Evolutionary conservation across 2,797 vertebrate genomes (phyloP).

Genomic region (Adrianichthys oophorus): DNA sequence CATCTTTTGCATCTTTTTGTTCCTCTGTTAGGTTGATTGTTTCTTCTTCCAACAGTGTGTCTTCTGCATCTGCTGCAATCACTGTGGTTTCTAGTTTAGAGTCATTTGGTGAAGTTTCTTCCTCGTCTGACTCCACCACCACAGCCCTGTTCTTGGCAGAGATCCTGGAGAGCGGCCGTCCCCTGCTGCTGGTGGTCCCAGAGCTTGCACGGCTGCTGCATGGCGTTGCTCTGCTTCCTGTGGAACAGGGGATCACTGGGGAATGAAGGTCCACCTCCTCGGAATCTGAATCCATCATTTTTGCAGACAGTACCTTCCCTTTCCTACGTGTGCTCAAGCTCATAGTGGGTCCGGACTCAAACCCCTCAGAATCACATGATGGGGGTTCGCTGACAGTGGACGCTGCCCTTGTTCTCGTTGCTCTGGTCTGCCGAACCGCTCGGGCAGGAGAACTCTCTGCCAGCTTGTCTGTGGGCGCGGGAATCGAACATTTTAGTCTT

Average conservation of each 20-base stretch:
- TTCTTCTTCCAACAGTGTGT: slow-evolving; percentile 57
- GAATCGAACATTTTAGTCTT: slow-evolving; percentile 33
- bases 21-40: slow-evolving; percentile 25
- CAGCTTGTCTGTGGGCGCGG: slow-evolving; percentile 54
- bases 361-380: slow-evolving; percentile 70
- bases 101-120: slow-evolving; percentile 32
- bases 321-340: slow-evolving; percentile 28
- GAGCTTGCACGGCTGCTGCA: slow-evolving; percentile 74
- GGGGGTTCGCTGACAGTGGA: slow-evolving; percentile 21
- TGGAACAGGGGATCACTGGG: slow-evolving; percentile 37
- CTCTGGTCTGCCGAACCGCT: slow-evolving; percentile 28
- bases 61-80: slow-evolving; percentile 46
- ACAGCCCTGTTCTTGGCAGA: slow-evolving; percentile 8
- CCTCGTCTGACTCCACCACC: slow-evolving; percentile 12
- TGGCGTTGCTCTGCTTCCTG: slow-evolving; percentile 53
- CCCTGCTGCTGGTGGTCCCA: slow-evolving; percentile 51
- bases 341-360: slow-evolving; percentile 64
- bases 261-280: slow-evolving; percentile 48
- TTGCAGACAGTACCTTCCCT: background rate
- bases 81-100: slow-evolving; percentile 57
- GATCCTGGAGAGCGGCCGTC: slow-evolving; percentile 8
- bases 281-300: slow-evolving; percentile 56
- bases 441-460: slow-evolving; percentile 30
- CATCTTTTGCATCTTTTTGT: background rate
- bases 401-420: slow-evolving; percentile 16